Conservation (phyloP, 2,113 vertebrate genomes). For the Cacatua alba region DNA sequence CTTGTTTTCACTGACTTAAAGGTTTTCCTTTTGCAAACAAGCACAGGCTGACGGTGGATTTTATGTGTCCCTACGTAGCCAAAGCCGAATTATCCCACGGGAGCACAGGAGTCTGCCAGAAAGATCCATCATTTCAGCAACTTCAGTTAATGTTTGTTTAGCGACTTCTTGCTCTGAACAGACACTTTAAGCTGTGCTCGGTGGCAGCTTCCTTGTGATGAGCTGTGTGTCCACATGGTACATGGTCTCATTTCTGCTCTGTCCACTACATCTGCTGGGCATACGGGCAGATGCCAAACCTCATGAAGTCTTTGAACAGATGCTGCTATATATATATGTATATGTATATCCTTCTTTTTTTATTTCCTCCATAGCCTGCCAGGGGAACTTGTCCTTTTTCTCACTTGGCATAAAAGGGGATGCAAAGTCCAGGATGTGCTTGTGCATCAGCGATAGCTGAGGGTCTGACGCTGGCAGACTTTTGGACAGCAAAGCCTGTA, state of each 20-base stretch:
- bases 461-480: neutral
- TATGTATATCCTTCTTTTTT: neutral
- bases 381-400: neutral
- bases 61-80: neutral
- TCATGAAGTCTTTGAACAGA: constrained; percentile 46
- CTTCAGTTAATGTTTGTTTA: constrained; percentile 25
- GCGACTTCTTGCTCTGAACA: neutral
- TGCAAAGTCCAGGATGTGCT: neutral
- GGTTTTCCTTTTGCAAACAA: constrained; percentile 3
- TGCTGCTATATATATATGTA: constrained; percentile 11
- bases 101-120: neutral
- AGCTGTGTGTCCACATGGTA: neutral
- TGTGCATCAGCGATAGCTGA: neutral
- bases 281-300: neutral
- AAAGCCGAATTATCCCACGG: neutral
- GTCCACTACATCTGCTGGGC: constrained; percentile 18
- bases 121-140: constrained; percentile 42
- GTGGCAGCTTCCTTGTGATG: neutral
- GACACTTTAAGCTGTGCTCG: accelerated
- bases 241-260: neutral
- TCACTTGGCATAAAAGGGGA: neutral
- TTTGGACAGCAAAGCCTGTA: neutral
- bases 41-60: neutral
- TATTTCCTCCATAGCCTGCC: neutral
- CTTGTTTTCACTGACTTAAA: constrained; percentile 4